Percentiles rank a stretch among this genome's conserved stretches.
Conservation (phyloP, 2,797 vertebrate genomes). For the Echeneis naucrates region DNA sequence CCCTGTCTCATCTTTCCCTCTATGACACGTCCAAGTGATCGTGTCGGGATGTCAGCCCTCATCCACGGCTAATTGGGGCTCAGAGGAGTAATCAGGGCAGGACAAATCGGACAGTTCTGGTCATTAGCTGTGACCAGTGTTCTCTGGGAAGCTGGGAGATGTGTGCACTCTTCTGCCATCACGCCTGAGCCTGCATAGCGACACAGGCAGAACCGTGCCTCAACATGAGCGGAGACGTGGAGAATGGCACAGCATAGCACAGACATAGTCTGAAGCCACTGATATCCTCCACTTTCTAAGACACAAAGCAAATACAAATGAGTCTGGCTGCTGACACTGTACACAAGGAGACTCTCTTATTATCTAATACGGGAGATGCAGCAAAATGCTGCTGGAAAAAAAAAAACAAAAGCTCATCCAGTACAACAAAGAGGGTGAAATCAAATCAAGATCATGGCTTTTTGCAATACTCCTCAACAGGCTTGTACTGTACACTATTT, state of each 20-base stretch:
- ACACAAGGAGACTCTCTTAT: conserved; percentile 32
- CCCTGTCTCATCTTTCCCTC: conserved; percentile 71
- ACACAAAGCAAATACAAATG: conserved; percentile 54
- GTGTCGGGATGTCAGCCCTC: conserved; percentile 91
- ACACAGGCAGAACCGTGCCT: conserved; percentile 58
- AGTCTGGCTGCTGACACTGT: conserved; percentile 26
- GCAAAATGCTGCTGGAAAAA: conserved; percentile 17
- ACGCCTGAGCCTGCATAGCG: conserved; percentile 51
- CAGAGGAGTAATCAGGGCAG: conserved; percentile 96
- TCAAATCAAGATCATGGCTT: conserved; percentile 37
- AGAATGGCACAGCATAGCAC: conserved; percentile 47
- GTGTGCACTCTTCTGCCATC: conserved; percentile 58
- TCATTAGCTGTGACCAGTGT: conserved; percentile 90
- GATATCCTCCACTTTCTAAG: conserved; percentile 50
- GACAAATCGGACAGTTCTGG: conserved; percentile 95
- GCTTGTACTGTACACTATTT: conserved; percentile 12
- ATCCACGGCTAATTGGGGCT: conserved; percentile 92
- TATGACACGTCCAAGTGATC: conserved; percentile 88
- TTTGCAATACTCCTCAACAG: conserved; percentile 19
- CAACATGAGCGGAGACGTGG: conserved; percentile 47
- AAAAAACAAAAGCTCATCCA: conserved; percentile 27
- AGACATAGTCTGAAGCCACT: conserved; percentile 42
- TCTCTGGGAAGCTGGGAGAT: conserved; percentile 77
- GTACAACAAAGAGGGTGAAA: conserved; percentile 37
- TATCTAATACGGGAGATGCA: conserved; percentile 33